phyloP scores from a whole-genome alignment of 2,888 invertebrate species.

The Oscheius sp. region DNA sequence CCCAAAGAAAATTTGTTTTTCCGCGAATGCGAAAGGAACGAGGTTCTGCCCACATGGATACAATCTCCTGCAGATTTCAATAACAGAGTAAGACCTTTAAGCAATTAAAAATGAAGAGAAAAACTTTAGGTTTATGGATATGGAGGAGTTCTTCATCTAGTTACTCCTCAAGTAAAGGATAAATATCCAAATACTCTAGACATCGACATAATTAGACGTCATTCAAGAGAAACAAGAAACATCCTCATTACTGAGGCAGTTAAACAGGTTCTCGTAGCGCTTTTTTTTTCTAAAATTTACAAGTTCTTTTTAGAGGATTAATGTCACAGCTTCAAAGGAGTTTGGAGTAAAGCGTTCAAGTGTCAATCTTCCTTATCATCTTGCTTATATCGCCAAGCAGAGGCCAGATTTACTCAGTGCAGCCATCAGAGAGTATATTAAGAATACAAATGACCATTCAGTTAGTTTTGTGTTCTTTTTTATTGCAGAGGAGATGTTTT shows the following conservation, averaged over 20 bases:
- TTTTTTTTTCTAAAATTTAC: not conserved
- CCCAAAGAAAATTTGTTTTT: slow-evolving; percentile 43
- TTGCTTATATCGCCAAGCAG: slow-evolving; percentile 53
- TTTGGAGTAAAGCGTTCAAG: slow-evolving; percentile 52
- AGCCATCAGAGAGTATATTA: slow-evolving; percentile 45
- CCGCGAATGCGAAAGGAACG: slow-evolving; percentile 44
- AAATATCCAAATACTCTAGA: slow-evolving; percentile 41
- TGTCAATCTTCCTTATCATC: slow-evolving; percentile 48
- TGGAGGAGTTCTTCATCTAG: slow-evolving; percentile 50
- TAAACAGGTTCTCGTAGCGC: slow-evolving; percentile 27
- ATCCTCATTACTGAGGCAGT: slow-evolving; percentile 54
- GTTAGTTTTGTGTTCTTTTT: too few species aligned
- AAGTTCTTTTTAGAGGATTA: slow-evolving; percentile 38
- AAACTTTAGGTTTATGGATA: slow-evolving; percentile 46
- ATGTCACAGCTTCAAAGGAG: slow-evolving; percentile 33
- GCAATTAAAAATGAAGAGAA: not conserved
- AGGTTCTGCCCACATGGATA: slow-evolving; percentile 52
- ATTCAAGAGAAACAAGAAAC: slow-evolving; percentile 46
- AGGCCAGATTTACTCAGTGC: slow-evolving; percentile 51
- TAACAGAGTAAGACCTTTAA: slow-evolving; percentile 20
- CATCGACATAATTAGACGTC: slow-evolving; percentile 47
- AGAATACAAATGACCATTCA: slow-evolving; percentile 22
- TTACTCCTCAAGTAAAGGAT: slow-evolving; percentile 40
- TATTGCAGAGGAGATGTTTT: slow-evolving; percentile 1
- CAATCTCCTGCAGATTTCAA: slow-evolving; percentile 34